Evolutionary conservation across 2,797 vertebrate species (phyloP).

Genomic region (Numenius phaeopus): DNA sequence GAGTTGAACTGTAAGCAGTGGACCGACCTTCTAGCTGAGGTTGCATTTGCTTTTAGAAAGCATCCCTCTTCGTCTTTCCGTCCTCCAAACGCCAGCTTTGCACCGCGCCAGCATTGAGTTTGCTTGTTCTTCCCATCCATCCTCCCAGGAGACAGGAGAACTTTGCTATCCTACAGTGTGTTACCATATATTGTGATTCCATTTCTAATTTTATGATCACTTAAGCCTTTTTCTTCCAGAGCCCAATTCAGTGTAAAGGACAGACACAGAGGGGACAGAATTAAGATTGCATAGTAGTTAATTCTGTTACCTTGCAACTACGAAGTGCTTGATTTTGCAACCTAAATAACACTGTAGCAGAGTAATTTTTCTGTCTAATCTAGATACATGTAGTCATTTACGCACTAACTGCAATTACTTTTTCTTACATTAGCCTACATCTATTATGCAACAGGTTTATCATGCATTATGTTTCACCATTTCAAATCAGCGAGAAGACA

Average conservation of each 20-base stretch:
- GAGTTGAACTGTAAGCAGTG: neutral
- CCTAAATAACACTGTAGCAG: neutral
- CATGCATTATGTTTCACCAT: neutral
- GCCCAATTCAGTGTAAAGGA: neutral
- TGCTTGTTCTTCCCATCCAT: neutral
- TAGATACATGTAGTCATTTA: neutral
- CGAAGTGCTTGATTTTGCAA: neutral
- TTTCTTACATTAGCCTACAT: neutral
- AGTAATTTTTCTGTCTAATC: neutral
- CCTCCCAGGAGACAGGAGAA: neutral
- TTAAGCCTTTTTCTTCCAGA: neutral
- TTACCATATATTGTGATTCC: neutral
- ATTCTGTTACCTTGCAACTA: neutral
- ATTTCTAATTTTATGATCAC: neutral
- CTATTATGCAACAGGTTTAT: slow-evolving; percentile 1
- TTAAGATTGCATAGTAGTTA: neutral
- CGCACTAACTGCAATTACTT: neutral
- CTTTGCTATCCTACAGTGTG: neutral
- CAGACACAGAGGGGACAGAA: neutral
- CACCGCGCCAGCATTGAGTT: neutral
- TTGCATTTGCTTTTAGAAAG: neutral
- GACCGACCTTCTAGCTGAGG: neutral
- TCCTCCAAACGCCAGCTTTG: neutral
- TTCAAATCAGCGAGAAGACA: neutral
- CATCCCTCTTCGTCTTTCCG: neutral